Evolutionary conservation across 2,888 invertebrate genomes (phyloP), one percentile per base, ranked within the genome.

Genomic region (Leptopilina syphax): DNA sequence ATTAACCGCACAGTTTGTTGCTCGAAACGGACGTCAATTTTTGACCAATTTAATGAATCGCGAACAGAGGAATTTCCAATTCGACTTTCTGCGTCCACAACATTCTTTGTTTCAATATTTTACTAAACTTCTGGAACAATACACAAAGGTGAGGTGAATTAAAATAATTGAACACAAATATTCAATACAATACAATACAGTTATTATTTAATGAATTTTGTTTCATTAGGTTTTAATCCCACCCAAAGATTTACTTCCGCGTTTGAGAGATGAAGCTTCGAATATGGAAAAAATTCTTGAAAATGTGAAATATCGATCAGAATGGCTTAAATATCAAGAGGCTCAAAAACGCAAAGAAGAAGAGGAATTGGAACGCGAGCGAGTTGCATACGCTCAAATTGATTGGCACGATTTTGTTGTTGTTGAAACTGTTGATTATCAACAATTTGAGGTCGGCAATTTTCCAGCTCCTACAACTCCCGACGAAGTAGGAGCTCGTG

Each of bases 361-460:
- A 89, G 98, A 99, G 83, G 97, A 98, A 88, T 94, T 97, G 9
- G 99, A 99, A 92, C 95, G 97, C 82, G 99, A 99, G 92, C 94
- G 99, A 91, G 95, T 97, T 47, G 97, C 97, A 0, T 99, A 99
- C 91, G 98, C 99, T 0, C 98, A 98, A 89, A 99, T 99, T 83
- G 99, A 99, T 91, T 99, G 99, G 99, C 99, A 99, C 91, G 99
- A 99, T 92, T 99, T 99, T 92, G 99, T 99, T 0, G 99, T 99
- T 0, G 99, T 99, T 0, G 99, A 99, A 93, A 99, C 99, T 0
- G 99, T 99, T 0, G 99, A 99, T 92, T 99, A 99, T 92, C 98
- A 98, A 86, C 97, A 98, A 0, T 97, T 97, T 87, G 99, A 99
- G 92, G 96, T 96, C 12, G 98, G 98, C 0, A 97, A 98, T 90